Evolutionary conservation across 2,888 invertebrate genomes (phyloP).

Genomic region (Tanytarsus gracilentus): DNA sequence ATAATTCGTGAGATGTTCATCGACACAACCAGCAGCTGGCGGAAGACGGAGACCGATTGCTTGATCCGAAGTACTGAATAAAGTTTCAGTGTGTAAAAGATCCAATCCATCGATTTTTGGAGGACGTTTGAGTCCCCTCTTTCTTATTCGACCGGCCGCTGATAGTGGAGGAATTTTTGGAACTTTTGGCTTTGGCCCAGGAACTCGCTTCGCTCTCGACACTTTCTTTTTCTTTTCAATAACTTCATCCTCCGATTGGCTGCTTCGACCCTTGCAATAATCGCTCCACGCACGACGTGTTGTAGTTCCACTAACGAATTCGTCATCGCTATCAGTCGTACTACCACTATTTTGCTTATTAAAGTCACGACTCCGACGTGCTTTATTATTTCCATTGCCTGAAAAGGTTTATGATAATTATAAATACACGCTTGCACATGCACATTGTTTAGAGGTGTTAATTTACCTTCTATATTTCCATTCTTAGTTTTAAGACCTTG

Average conservation of each 20-base stretch:
- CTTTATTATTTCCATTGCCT: conserved; percentile 42
- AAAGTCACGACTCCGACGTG: conserved; percentile 40
- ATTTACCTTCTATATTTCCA: conserved; percentile 38
- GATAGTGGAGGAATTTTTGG: neutral
- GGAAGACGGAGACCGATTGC: conserved; percentile 63
- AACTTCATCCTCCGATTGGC: conserved; percentile 53
- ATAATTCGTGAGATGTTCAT: conserved; percentile 76
- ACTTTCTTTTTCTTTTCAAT: conserved; percentile 41
- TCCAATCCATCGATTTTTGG: conserved; percentile 79
- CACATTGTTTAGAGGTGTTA: neutral
- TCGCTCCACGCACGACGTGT: conserved; percentile 69
- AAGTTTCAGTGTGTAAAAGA: conserved; percentile 77
- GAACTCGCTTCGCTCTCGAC: conserved; percentile 32
- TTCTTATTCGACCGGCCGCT: conserved; percentile 50
- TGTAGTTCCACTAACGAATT: conserved; percentile 52
- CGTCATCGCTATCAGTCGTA: conserved; percentile 39
- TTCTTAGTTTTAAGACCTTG: conserved; percentile 85
- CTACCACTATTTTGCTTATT: conserved; percentile 31
- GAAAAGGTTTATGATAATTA: conserved; percentile 32
- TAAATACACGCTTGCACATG: neutral
- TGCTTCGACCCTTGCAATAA: conserved; percentile 54
- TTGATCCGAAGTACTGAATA: conserved; percentile 75
- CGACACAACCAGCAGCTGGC: conserved; percentile 85
- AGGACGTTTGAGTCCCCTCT: conserved; percentile 52
- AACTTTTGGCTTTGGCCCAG: conserved; percentile 33